A percentile compares a stretch with the other conserved stretches of the same genome.
phyloP scores from a whole-genome alignment of 2,888 invertebrate genomes.

The Dendrolimus pini region DNA sequence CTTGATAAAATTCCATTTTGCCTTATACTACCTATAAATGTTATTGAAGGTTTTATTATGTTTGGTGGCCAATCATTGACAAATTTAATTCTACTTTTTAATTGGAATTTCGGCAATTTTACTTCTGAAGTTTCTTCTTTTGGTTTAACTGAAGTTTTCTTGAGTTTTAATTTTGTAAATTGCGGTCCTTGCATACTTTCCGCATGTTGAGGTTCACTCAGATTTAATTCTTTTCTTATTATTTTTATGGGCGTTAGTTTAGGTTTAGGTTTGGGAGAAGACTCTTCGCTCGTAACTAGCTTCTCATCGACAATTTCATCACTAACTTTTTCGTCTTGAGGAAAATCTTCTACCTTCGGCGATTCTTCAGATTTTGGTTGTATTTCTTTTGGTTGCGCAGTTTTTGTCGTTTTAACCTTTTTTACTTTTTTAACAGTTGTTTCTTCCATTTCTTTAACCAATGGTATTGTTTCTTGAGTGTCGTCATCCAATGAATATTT shows the following conservation, averaged over 20 bases:
- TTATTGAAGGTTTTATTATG: constrained; percentile 66
- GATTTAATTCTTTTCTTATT: constrained; percentile 78
- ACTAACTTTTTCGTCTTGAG: neutral
- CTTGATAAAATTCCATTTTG: constrained; percentile 82
- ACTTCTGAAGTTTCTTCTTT: constrained; percentile 57
- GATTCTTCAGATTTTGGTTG: neutral
- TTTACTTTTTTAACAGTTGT: neutral
- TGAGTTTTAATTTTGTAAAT: constrained; percentile 82
- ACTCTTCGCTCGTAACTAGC: neutral
- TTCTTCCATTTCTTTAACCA: neutral
- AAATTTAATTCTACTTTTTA: constrained; percentile 83
- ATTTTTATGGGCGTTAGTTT: constrained; percentile 76
- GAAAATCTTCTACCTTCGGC: too few species aligned
- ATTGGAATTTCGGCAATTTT: constrained; percentile 80
- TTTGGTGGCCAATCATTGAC: constrained; percentile 79
- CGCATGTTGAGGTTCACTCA: constrained; percentile 79
- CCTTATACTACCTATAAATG: constrained; percentile 72
- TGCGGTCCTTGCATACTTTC: constrained; percentile 78
- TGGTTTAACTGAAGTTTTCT: constrained; percentile 72
- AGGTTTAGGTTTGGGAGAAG: constrained; percentile 28
- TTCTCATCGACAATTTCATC: neutral
- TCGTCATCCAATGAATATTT: neutral
- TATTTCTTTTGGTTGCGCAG: neutral
- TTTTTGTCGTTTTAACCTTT: neutral
- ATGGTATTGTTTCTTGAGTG: neutral